phyloP scores from a whole-genome alignment of 2,113 vertebrate species.

The Pedionomus torquatus region DNA sequence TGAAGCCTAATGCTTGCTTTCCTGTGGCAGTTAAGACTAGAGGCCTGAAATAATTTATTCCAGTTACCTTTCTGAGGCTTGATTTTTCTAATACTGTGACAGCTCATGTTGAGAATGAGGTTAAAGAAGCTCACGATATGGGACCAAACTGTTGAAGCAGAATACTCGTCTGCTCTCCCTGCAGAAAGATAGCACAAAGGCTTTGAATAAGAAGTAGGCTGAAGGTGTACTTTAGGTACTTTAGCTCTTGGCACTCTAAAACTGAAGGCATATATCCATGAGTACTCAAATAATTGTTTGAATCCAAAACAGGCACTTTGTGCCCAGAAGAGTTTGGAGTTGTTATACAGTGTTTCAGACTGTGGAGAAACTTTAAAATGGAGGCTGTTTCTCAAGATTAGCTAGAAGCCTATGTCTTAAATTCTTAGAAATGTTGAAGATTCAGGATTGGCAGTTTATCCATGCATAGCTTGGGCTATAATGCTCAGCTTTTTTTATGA shows the following conservation, averaged over 20 bases:
- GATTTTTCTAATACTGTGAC: background rate
- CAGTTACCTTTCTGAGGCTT: background rate
- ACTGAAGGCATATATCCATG: background rate
- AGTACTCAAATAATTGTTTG: background rate
- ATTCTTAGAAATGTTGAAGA: background rate
- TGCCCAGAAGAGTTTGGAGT: background rate
- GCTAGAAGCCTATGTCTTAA: background rate
- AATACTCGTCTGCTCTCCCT: background rate
- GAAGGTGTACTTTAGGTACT: background rate
- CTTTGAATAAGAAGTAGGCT: background rate
- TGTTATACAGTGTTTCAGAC: background rate
- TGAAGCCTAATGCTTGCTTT: background rate
- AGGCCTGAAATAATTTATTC: background rate
- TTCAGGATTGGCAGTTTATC: background rate
- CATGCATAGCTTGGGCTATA: background rate
- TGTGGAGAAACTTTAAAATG: background rate
- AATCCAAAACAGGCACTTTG: background rate
- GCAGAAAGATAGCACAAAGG: background rate
- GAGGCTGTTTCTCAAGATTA: background rate
- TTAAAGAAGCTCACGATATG: background rate
- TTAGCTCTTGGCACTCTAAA: background rate
- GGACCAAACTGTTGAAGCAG: background rate
- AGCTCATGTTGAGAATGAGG: background rate
- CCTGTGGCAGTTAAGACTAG: background rate
- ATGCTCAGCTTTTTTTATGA: background rate